Conservation (phyloP, 2,113 vertebrate species). For the Phalacrocorax aristotelis region DNA sequence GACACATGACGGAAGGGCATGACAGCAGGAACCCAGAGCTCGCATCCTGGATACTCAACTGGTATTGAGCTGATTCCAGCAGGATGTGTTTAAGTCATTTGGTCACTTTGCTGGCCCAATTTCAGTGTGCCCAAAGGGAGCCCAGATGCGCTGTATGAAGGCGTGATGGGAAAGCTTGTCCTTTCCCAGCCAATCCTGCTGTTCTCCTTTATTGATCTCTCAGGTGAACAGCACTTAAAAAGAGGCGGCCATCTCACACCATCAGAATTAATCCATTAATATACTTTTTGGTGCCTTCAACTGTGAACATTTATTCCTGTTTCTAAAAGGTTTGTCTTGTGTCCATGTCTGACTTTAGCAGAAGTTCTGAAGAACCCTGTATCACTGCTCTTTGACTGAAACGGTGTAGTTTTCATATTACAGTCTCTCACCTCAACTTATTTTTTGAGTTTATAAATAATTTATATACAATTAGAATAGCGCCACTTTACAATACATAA, state of each 20-base stretch:
- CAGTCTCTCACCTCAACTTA: background rate
- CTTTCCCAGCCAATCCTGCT: background rate
- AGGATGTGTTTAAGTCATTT: slow-evolving; percentile 11
- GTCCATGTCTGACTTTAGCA: background rate
- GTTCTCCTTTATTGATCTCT: background rate
- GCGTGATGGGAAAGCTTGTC: background rate
- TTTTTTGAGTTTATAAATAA: slow-evolving; percentile 54
- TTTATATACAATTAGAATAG: slow-evolving; percentile 5
- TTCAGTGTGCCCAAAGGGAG: background rate
- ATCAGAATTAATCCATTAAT: background rate
- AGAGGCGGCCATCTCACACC: background rate
- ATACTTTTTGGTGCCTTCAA: background rate
- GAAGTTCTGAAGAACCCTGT: background rate
- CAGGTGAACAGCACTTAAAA: background rate
- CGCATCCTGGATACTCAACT: slow-evolving; percentile 34
- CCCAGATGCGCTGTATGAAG: background rate
- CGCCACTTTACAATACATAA: background rate
- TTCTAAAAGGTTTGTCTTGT: background rate
- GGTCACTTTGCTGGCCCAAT: background rate
- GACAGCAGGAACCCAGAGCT: slow-evolving; percentile 21
- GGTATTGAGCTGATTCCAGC: background rate
- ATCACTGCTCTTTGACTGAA: background rate
- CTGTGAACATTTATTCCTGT: background rate
- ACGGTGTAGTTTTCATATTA: background rate
- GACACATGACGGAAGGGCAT: background rate